Base-by-base conservation (phyloP, 1,140 invertebrate species). In the Drosophila tsacasi region DNA sequence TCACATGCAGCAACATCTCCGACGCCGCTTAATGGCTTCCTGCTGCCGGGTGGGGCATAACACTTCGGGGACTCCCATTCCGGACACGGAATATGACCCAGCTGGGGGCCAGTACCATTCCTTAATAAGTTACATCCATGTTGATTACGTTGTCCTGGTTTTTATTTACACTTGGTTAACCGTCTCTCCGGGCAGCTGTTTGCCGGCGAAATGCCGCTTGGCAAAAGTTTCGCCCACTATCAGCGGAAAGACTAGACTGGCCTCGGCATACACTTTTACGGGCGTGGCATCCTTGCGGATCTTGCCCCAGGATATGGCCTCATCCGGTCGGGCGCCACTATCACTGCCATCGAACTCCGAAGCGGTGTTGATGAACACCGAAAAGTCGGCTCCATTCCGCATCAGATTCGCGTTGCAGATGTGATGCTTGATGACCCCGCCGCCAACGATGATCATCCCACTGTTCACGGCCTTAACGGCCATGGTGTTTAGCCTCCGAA, bases 281-380 rank as follows among this genome's bases (percentile, higher is more conserved):
- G 99, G 97, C 50, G 94, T 95, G 0, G 98, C 97, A 86, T 97
- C 96, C 83, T 95, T 96, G 90, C 96, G 96, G 67, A 99, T 99
- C 94, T 99, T 99, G 1, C 99, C 99, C 99, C 99, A 99, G 6
- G 98, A 99, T 15, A 99, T 95, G 1, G 99, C 99, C 94, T 99
- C 99, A 94, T 99, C 99, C 5, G 99, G 99, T 52, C 97, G 94
- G 1, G 99, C 99, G 12, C 99, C 99, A 75, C 98, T 97, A 93
- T 99, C 99, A 93, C 98, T 99, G 0, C 99, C 99, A 95, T 99
- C 99, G 95, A 97, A 99, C 94, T 99, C 99, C 32, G 96, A 96
- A 3, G 97, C 97, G n/a, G 99, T 99, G 93, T 99, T 99, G 5
- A 99, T 94, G 94, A 97, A 99, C 9, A 99, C 98, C 2, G 98